Evolutionary conservation across 2,113 vertebrate genomes (phyloP).

Genomic region (Nematolebias whitei): DNA sequence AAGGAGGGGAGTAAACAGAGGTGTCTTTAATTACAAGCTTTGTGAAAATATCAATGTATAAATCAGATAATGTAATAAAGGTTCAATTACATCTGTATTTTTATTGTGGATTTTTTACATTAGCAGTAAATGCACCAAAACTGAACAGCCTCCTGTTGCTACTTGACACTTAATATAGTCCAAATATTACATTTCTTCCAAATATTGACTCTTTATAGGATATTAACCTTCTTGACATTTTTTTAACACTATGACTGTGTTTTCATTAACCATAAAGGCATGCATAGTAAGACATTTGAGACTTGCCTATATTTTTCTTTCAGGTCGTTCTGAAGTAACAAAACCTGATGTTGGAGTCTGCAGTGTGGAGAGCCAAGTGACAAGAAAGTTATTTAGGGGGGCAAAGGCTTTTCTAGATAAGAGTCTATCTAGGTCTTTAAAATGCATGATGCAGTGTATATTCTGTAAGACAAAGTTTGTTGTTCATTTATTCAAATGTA

Average conservation of each 20-base stretch:
- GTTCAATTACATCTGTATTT: neutral
- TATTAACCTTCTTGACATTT: neutral
- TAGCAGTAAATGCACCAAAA: neutral
- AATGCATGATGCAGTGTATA: no score
- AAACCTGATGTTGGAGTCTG: neutral
- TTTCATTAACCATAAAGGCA: neutral
- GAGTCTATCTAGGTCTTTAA: no score
- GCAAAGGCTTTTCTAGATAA: no score
- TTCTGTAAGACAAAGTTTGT: no score
- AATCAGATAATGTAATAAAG: neutral
- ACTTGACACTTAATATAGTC: neutral
- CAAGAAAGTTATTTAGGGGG: no score
- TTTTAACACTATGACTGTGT: neutral
- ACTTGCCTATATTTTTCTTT: neutral
- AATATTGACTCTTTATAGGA: conserved; percentile 7
- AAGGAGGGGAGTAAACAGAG: neutral
- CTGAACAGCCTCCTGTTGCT: neutral
- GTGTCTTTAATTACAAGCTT: neutral
- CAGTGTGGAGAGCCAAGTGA: neutral
- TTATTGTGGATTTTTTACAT: neutral
- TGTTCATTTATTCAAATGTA: no score
- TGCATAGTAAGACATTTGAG: neutral
- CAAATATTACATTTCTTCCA: neutral
- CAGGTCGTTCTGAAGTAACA: neutral
- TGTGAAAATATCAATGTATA: neutral